Percentiles rank a stretch among this genome's conserved stretches.
Conservation (phyloP, 2,113 vertebrate species). For the Meriones unguiculatus region DNA sequence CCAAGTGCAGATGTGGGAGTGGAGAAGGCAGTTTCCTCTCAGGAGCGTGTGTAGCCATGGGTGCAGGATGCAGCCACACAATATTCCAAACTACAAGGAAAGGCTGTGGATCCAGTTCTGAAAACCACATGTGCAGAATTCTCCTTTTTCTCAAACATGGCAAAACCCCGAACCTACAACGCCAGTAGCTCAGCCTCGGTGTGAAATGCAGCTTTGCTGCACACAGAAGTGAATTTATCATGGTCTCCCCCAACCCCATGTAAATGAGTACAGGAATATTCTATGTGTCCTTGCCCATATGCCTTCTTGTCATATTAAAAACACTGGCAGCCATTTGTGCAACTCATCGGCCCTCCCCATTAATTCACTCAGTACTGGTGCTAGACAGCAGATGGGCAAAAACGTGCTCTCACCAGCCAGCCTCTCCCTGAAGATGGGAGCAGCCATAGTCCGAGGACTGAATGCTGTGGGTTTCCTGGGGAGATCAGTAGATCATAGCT, state of each 20-base stretch:
- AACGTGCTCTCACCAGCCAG: conserved; percentile 32
- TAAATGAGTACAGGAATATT: conserved; percentile 57
- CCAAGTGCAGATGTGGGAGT: no score
- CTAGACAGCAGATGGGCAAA: conserved; percentile 62
- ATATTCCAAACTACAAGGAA: neutral
- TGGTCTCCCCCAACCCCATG: neutral
- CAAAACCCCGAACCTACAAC: neutral
- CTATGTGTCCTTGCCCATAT: conserved; percentile 59
- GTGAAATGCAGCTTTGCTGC: neutral
- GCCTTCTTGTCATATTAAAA: conserved; percentile 55
- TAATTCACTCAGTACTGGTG: conserved; percentile 46
- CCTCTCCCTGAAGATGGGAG: neutral
- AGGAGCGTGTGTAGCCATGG: no score
- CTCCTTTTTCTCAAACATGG: neutral
- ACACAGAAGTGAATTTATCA: neutral
- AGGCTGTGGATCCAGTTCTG: rapidly evolving
- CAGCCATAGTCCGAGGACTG: neutral
- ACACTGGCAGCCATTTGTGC: conserved; percentile 41
- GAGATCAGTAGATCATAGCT: neutral
- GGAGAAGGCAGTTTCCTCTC: neutral
- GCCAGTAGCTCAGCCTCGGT: neutral
- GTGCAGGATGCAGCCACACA: no score
- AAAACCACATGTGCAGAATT: neutral
- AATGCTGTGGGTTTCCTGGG: neutral
- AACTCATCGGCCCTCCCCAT: conserved; percentile 4